These are phyloP conservation scores for Sylvietta virens DNA, from an alignment of 2,113 vertebrate genomes.

Conservation along the genomic window DNA sequence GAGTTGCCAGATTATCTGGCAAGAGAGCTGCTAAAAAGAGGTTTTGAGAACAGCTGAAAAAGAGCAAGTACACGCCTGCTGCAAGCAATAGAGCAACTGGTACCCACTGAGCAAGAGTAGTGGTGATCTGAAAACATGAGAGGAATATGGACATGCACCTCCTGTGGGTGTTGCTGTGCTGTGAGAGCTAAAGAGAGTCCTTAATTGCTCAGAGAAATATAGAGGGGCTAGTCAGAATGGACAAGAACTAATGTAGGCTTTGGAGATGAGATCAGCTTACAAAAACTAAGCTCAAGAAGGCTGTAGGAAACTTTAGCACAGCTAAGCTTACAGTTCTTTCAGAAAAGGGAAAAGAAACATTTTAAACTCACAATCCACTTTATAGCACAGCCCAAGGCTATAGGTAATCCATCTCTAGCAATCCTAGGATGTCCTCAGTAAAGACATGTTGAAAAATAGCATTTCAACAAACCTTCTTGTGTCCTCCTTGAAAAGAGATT, in stretches of 20 bases:
- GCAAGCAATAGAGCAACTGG: not conserved
- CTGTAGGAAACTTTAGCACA: not conserved
- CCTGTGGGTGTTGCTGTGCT: not conserved
- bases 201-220: not conserved
- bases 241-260: not conserved
- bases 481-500: not conserved
- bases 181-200: not conserved
- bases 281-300: not conserved
- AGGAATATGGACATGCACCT: not conserved
- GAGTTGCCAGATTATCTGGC: constrained; percentile 22
- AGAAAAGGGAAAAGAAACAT: not conserved
- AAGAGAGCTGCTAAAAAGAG: constrained; percentile 5
- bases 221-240: not conserved
- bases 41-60: constrained; percentile 21
- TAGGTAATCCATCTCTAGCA: not conserved
- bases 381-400: not conserved
- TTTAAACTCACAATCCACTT: not conserved
- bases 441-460: not conserved
- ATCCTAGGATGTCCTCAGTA: not conserved
- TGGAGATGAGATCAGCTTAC: not conserved
- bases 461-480: not conserved
- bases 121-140: not conserved
- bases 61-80: not conserved
- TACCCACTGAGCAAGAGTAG: not conserved
- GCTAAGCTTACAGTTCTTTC: not conserved